Base-by-base conservation (phyloP, 2,888 invertebrate species). In the Theretra japonica region DNA sequence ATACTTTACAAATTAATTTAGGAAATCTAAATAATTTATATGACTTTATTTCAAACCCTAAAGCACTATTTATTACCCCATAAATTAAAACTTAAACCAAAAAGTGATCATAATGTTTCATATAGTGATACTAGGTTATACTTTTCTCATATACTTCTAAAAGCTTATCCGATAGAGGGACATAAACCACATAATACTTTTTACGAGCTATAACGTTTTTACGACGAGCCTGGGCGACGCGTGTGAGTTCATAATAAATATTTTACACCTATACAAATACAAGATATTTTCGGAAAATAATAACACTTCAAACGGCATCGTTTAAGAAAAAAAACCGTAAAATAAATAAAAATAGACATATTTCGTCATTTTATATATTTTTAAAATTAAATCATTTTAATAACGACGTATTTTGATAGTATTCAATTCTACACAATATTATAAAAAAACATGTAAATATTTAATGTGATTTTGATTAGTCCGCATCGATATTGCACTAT, bases 151-250 rank as follows among this genome's bases (percentile, higher is more conserved):
- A 65, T 48, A 65, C 33, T 33, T 62, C 70, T 33, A 56, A 71
- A 65, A 41, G 33, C 25, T 56, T 62, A 62, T 65, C 65, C 23
- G 33, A 69, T 60, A 71, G 57, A 71, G 30, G 62, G 50, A 72
- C 41, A 65, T 72, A 69, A 72, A 59, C 62, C 71, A 72, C 73
- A 72, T 70, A 73, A 65, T 75, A 73, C 70, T 50, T 53, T 75
- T 75, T 74, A 75, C 70, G 74, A 75, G 19, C 56, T 33, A 71
- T 71, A 65, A 65, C 65, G 50, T 33, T 65, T 71, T 71, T 71
- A 71, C 65, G 65, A 33, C 41, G 23, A 71, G 62, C 30, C 62
- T 53, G 53, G 41, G 11, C 62, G 33, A 56, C 56, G 62, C 62
- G 19, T 65, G 19, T 57, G 62, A 65, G 33, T 71, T 71, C 41